Conservation (phyloP, 2,888 invertebrate genomes). For the Drosophila atripex region DNA sequence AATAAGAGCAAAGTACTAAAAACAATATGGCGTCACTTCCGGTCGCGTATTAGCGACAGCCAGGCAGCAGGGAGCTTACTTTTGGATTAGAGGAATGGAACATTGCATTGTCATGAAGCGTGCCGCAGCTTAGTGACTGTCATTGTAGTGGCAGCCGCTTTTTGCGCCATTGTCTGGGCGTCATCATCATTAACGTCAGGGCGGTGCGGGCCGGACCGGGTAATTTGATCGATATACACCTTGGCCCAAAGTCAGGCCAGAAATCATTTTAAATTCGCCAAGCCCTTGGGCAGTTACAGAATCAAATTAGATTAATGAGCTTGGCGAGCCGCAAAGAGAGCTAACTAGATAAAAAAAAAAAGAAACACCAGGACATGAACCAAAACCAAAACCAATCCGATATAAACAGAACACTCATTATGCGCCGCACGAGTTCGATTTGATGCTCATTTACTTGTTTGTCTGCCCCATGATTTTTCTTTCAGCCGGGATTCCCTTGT, state of each 20-base stretch:
- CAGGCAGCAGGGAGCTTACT: background rate
- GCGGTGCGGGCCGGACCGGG: constrained; percentile 21
- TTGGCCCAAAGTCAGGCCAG: constrained; percentile 41
- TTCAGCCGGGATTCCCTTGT: constrained; percentile 25
- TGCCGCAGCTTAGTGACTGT: constrained; percentile 63
- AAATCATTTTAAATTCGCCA: constrained; percentile 59
- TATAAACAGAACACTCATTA: constrained; percentile 62
- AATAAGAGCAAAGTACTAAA: constrained; percentile 50
- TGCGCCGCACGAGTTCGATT: constrained; percentile 78
- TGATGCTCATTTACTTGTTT: constrained; percentile 79
- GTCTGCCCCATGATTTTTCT: constrained; percentile 67
- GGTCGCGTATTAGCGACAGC: constrained; percentile 65
- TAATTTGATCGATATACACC: constrained; percentile 73
- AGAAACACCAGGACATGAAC: background rate
- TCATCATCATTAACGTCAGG: constrained; percentile 72
- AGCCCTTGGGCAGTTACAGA: constrained; percentile 20
- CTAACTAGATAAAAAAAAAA: background rate
- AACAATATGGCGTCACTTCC: constrained; percentile 79
- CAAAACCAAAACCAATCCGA: constrained; percentile 6
- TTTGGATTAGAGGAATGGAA: constrained; percentile 5
- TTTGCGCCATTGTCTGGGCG: constrained; percentile 41
- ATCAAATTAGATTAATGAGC: constrained; percentile 75
- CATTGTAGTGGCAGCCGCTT: constrained; percentile 50
- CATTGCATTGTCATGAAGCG: constrained; percentile 61
- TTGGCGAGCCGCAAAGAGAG: constrained; percentile 28